phyloP scores from a whole-genome alignment of 2,888 invertebrate genomes.

The Chrysolina oricalcia region DNA sequence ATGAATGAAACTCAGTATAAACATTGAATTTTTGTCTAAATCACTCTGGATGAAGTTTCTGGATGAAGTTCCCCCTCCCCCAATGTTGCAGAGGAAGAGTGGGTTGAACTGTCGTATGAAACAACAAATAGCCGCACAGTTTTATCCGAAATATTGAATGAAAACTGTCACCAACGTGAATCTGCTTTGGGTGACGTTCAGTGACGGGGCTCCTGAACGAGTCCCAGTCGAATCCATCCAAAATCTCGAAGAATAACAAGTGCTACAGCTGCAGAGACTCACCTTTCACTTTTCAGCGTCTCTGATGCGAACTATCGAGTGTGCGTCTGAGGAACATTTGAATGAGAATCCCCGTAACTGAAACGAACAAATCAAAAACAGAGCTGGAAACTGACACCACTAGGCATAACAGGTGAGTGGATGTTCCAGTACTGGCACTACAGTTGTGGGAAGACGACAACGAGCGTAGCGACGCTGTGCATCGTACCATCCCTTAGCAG shows the following conservation, averaged over 20 bases:
- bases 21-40: too few relatives aligned
- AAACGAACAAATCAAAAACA: slow-evolving; percentile 21
- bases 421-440: slow-evolving; percentile 61
- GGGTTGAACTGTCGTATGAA: background rate
- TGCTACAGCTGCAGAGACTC: slow-evolving; percentile 1
- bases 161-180: background rate
- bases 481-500: too few relatives aligned
- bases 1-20: too few relatives aligned
- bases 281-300: slow-evolving; percentile 23
- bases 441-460: slow-evolving; percentile 54
- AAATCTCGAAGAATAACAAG: background rate
- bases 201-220: background rate
- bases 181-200: background rate
- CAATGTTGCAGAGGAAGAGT: background rate
- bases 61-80: background rate
- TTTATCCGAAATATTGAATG: slow-evolving; percentile 1
- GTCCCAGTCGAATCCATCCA: background rate
- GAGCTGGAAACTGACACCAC: slow-evolving; percentile 54
- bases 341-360: slow-evolving; percentile 17
- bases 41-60: background rate
- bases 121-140: background rate
- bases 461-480: slow-evolving; percentile 65
- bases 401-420: slow-evolving; percentile 58
- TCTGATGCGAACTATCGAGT: slow-evolving; percentile 13
- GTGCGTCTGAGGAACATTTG: background rate